Percentiles rank a stretch among this genome's conserved stretches.
Evolutionary conservation across 2,113 vertebrate species (phyloP).

Genomic region (Thinocorus orbignyianus): DNA sequence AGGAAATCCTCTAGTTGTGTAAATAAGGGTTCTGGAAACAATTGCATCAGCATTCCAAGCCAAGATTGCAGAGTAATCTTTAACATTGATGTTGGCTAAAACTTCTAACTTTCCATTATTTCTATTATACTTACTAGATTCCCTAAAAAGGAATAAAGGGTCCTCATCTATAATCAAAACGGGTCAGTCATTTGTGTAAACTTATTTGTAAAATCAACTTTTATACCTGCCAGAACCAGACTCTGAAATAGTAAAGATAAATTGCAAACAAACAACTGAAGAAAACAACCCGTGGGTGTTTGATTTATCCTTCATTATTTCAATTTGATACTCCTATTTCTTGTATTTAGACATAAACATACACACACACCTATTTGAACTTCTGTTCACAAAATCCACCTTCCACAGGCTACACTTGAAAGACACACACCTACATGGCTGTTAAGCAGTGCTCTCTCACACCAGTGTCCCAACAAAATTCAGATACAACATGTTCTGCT

Average conservation of each 20-base stretch:
- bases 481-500: background rate
- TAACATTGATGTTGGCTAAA: background rate
- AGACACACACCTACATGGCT: background rate
- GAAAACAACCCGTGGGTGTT: background rate
- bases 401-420: background rate
- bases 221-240: background rate
- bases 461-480: background rate
- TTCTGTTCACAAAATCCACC: background rate
- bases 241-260: background rate
- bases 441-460: background rate
- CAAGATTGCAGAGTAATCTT: background rate
- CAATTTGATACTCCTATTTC: background rate
- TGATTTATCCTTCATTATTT: background rate
- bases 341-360: background rate
- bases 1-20: background rate
- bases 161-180: background rate
- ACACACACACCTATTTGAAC: background rate
- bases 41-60: background rate
- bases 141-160: background rate
- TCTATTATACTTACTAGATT: background rate
- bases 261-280: background rate
- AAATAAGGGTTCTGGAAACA: background rate
- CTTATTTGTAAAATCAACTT: background rate
- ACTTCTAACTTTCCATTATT: background rate
- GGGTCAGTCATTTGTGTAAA: background rate